A percentile compares a stretch with the other conserved stretches of the same genome.
These are phyloP conservation scores for Zaprionus bogoriensis DNA, from an alignment of 2,888 invertebrate species.

Conservation along the genomic window DNA sequence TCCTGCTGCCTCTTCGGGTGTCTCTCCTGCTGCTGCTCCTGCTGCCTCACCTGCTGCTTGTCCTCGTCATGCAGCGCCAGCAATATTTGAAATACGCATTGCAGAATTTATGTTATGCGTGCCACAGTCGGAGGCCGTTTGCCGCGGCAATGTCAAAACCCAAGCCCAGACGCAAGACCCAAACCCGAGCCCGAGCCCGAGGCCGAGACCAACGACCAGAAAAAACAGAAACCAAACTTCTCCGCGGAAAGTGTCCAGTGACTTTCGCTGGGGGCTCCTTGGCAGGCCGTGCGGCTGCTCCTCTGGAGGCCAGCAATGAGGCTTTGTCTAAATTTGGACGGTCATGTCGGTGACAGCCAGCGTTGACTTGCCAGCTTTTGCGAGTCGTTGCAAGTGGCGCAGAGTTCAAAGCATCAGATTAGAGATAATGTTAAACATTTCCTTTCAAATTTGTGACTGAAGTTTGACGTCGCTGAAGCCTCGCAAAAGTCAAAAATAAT, in stretches of 20 bases:
- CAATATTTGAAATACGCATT: slow-evolving; percentile 76
- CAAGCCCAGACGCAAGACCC: slow-evolving; percentile 35
- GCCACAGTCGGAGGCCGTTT: slow-evolving; percentile 58
- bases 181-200: background rate
- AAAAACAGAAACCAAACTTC: slow-evolving; percentile 26
- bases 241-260: slow-evolving; percentile 67
- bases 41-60: slow-evolving; percentile 5
- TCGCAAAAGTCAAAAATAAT: slow-evolving; percentile 36
- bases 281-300: slow-evolving; percentile 28
- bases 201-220: background rate
- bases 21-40: slow-evolving; percentile 12
- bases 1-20: too few species aligned
- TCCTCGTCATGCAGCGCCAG: slow-evolving; percentile 49
- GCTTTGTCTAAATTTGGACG: slow-evolving; percentile 76
- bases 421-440: slow-evolving; percentile 69
- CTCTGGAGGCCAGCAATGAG: slow-evolving; percentile 66
- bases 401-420: slow-evolving; percentile 73
- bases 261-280: slow-evolving; percentile 61
- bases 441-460: slow-evolving; percentile 69
- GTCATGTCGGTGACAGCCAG: slow-evolving; percentile 74
- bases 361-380: slow-evolving; percentile 64
- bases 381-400: slow-evolving; percentile 66
- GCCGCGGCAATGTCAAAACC: slow-evolving; percentile 51
- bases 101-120: slow-evolving; percentile 76
- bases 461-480: slow-evolving; percentile 26